phyloP scores from a whole-genome alignment of 2,113 vertebrate species.

The Eretmochelys imbricata region DNA sequence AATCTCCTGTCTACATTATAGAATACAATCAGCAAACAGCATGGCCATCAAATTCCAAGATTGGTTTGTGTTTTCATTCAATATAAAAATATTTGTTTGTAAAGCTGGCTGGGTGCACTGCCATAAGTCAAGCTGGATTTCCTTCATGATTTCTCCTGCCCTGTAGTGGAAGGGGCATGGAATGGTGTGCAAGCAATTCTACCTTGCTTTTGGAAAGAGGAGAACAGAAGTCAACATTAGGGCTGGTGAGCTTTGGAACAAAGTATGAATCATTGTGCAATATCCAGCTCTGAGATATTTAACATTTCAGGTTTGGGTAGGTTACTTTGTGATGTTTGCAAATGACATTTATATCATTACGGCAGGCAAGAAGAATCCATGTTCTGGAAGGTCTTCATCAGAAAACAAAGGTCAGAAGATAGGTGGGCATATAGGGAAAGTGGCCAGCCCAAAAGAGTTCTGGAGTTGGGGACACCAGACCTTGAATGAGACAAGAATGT shows the following conservation, averaged over 20 bases:
- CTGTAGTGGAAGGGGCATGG: neutral
- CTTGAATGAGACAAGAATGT: neutral
- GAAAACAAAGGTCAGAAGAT: neutral
- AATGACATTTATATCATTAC: neutral
- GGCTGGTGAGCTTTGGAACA: constrained; percentile 34
- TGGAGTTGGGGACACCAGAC: neutral
- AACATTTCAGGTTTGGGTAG: neutral
- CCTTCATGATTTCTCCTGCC: neutral
- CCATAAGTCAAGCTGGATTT: neutral
- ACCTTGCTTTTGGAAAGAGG: constrained; percentile 45
- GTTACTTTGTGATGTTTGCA: neutral
- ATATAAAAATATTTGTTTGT: neutral
- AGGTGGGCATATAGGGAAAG: neutral
- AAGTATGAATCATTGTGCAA: neutral
- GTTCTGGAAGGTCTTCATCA: neutral
- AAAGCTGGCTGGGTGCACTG: neutral
- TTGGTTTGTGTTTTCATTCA: neutral
- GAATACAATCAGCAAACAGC: neutral
- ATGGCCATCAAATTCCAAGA: constrained; percentile 14
- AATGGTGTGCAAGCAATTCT: neutral
- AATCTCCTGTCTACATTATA: neutral
- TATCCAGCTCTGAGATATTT: neutral
- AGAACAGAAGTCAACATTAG: constrained; percentile 29
- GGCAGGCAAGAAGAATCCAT: neutral
- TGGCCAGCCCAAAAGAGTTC: neutral